Evolutionary conservation across 2,888 invertebrate genomes (phyloP).

Genomic region (Embidobia sp.): DNA sequence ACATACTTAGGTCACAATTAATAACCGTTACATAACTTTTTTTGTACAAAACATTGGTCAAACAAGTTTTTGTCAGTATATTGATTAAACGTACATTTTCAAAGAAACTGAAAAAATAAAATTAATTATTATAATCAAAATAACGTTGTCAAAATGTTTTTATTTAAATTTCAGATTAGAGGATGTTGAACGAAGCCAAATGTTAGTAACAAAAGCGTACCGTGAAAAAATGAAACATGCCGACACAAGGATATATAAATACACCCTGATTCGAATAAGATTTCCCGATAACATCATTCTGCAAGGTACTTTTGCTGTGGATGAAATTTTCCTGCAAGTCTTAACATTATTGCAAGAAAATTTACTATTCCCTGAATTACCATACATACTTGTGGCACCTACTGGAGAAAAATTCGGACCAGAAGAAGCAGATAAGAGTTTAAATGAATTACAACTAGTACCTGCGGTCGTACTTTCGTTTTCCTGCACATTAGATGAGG

Average conservation of each 20-base stretch:
- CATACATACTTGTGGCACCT: constrained; percentile 87
- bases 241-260: constrained; percentile 91
- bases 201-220: constrained; percentile 97
- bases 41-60: too few relatives aligned
- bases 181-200: constrained; percentile 89
- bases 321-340: constrained; percentile 89
- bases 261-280: constrained; percentile 91
- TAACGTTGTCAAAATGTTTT: too few relatives aligned
- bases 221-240: constrained; percentile 93
- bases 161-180: constrained; percentile 84
- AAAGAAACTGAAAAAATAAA: too few relatives aligned
- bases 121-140: too few relatives aligned
- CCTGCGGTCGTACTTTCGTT: constrained; percentile 92
- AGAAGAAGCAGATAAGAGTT: constrained; percentile 86
- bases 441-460: constrained; percentile 90
- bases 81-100: too few relatives aligned
- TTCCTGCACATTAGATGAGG: constrained; percentile 84
- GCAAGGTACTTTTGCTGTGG: constrained; percentile 94
- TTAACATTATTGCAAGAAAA: constrained; percentile 91
- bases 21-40: too few relatives aligned
- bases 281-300: constrained; percentile 94
- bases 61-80: too few relatives aligned
- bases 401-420: constrained; percentile 85
- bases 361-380: constrained; percentile 86
- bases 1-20: too few relatives aligned